Evolutionary conservation across 2,888 invertebrate species (phyloP), one percentile per base, ranked within the genome.

Genomic region (Prostheceraeus crozeri): DNA sequence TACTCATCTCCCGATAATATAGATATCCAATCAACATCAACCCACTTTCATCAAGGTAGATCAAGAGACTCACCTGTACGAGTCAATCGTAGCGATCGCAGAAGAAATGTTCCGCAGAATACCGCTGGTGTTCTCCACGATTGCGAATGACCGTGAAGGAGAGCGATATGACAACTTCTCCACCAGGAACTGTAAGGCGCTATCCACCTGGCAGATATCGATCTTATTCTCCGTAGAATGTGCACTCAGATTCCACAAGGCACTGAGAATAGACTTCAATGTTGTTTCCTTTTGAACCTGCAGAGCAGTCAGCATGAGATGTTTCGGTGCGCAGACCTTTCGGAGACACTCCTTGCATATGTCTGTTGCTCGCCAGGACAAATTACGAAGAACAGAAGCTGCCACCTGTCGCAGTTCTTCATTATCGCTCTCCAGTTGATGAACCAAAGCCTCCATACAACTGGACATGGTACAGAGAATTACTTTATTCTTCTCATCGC

Each of bases 361-460:
- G 28, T 85, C 83, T 72, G 96, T 96, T 1, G 96, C 94, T 67
- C 91, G 82, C 96, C 96, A 98, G 0, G 93, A 93, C 3, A 98
- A 80, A 77, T 98, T 98, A 61, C 96, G 82, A 35, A 98, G 78
- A 3, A 98, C 91, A 69, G 90, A 90, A 6, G 94, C 96, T 6
- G 93, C 93, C 3, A 93, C 94, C 52, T 58, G 58, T 30, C 56
- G 55, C 11, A 58, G 28, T 16, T 58, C 58, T 33, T 58, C 58
- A 56, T 33, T 59, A n/a, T 27, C 23, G 30, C 21, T 40, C 21
- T 40, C 40, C 45, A 60, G 30, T 27, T 60, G 59, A 11, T 16
- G 23, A 25, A 46, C 59, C 21, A 60, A 31, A 23, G 57, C 25
- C 25, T 30, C 45, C 3, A 60, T 40, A 46, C 27, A 33, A 11